phyloP scores from a whole-genome alignment of 2,113 vertebrate genomes.

The Callaeas wilsoni region DNA sequence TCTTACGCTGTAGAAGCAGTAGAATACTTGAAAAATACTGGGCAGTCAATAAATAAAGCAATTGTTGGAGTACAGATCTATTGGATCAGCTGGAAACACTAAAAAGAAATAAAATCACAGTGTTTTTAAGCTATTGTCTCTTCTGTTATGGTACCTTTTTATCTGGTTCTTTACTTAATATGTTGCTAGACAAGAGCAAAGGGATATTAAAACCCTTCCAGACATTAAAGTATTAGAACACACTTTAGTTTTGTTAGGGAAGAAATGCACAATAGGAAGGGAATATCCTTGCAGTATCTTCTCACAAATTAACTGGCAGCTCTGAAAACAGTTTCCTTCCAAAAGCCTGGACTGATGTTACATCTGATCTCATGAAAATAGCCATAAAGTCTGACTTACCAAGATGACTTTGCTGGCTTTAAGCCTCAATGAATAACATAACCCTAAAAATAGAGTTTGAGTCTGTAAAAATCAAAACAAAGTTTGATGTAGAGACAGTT shows the following conservation, averaged over 20 bases:
- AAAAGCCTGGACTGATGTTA: slow-evolving; percentile 13
- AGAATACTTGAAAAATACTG: background rate
- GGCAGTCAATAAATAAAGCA: background rate
- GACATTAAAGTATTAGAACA: slow-evolving; percentile 8
- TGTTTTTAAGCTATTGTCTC: background rate
- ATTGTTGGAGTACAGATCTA: background rate
- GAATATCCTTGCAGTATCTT: background rate
- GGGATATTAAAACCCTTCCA: slow-evolving; percentile 1
- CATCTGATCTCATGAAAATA: slow-evolving; percentile 32
- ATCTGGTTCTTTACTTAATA: slow-evolving; percentile 13
- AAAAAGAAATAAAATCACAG: background rate
- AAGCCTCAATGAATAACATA: slow-evolving; percentile 14
- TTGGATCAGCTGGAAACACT: slow-evolving; percentile 11
- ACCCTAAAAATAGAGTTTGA: slow-evolving; percentile 4
- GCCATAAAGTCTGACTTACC: slow-evolving; percentile 41
- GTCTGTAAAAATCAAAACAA: slow-evolving; percentile 30
- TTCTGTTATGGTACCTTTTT: background rate
- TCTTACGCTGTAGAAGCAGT: background rate
- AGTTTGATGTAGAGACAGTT: background rate
- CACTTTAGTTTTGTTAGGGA: background rate
- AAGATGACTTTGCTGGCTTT: slow-evolving; percentile 19
- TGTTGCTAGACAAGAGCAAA: background rate
- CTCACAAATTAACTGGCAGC: slow-evolving; percentile 32
- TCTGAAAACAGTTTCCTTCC: slow-evolving; percentile 13
- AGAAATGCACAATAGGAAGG: background rate